A percentile compares a stretch with the other conserved stretches of the same genome.
These are phyloP conservation scores for Tethea ocularis DNA, from an alignment of 2,888 invertebrate genomes.

Conservation along the genomic window DNA sequence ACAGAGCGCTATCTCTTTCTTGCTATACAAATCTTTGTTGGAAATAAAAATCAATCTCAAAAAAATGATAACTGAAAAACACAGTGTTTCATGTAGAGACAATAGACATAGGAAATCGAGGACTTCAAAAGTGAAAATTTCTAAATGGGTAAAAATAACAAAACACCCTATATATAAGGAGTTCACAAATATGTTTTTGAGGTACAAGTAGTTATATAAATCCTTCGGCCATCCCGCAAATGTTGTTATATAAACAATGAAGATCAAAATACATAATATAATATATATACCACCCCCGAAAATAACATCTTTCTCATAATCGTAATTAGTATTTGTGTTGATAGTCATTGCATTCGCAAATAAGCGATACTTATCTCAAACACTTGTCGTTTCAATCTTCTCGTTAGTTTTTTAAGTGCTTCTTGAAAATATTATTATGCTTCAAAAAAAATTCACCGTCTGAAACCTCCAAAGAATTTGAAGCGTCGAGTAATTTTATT, in stretches of 20 bases:
- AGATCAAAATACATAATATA: not conserved
- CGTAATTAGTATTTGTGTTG: not conserved
- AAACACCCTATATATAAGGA: not conserved
- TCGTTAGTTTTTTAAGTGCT: too few species aligned
- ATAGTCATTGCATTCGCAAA: not conserved
- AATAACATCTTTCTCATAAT: not conserved
- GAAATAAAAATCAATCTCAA: conserved; percentile 33
- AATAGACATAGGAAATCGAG: conserved; percentile 11
- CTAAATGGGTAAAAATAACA: not conserved
- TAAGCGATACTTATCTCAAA: not conserved
- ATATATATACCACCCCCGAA: not conserved
- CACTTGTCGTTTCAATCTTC: too few species aligned
- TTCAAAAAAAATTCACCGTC: too few species aligned
- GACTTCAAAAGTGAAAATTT: not conserved
- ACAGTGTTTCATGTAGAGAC: conserved; percentile 24
- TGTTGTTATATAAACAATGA: not conserved
- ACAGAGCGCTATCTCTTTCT: conserved; percentile 27
- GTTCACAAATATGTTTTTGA: conserved; percentile 25
- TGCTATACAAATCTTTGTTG: conserved; percentile 29
- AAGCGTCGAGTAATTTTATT: too few species aligned
- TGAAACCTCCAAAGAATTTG: too few species aligned
- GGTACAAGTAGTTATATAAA: conserved; percentile 21
- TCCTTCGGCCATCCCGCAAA: conserved; percentile 14
- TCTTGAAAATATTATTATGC: too few species aligned
- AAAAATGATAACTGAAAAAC: conserved; percentile 30